These are phyloP conservation scores for Indri indri DNA, from an alignment of 2,113 vertebrate species.

Conservation along the genomic window DNA sequence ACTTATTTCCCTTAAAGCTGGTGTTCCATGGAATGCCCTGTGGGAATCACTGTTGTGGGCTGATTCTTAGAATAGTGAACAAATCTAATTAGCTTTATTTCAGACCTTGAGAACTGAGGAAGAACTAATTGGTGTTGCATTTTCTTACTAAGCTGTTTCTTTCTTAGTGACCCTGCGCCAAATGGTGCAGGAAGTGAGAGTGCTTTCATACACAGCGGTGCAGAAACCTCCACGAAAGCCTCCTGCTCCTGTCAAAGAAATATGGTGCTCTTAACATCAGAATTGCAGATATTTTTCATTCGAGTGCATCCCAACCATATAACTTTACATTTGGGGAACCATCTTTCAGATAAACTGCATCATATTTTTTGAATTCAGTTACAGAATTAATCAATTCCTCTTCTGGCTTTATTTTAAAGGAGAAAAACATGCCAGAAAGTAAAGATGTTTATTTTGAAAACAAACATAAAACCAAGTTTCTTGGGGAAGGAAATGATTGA, in stretches of 20 bases:
- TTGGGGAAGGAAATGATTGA: background rate
- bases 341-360: background rate
- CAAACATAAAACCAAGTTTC: background rate
- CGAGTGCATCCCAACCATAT: background rate
- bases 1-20: constrained; percentile 1
- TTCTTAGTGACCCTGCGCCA: background rate
- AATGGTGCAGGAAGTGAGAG: background rate
- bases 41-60: background rate
- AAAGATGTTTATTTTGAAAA: constrained; percentile 27
- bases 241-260: background rate
- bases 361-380: background rate
- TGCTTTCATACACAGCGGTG: background rate
- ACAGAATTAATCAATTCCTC: constrained; percentile 21
- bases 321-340: background rate
- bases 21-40: background rate
- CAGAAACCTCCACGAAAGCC: background rate
- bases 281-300: background rate
- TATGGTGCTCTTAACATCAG: background rate
- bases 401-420: constrained; percentile 12
- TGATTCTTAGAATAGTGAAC: constrained; percentile 28
- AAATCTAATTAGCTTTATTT: constrained; percentile 61
- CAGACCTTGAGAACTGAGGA: constrained; percentile 9
- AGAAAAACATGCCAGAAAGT: background rate
- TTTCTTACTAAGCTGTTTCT: constrained; percentile 52
- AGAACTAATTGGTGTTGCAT: background rate